These are phyloP conservation scores for Lepus europaeus DNA, from an alignment of 2,113 vertebrate genomes.

Conservation along the genomic window DNA sequence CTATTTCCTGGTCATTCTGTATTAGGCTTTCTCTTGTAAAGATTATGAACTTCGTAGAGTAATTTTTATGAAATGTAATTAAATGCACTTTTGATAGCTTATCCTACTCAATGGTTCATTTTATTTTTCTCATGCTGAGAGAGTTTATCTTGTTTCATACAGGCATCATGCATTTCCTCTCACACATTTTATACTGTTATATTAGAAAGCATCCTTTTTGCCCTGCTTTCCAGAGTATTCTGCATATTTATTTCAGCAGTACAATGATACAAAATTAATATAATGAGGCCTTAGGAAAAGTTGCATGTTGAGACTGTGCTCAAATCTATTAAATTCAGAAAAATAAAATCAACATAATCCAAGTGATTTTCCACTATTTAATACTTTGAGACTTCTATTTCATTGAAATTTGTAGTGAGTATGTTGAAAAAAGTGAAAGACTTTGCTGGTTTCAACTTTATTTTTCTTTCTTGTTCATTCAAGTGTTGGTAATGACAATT, in stretches of 20 bases:
- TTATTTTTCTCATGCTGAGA: neutral
- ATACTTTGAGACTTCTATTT: constrained; percentile 5
- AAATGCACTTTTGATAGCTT: neutral
- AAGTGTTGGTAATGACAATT: neutral
- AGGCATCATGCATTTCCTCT: neutral
- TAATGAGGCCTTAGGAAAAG: neutral
- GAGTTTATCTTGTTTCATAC: neutral
- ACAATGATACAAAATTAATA: neutral
- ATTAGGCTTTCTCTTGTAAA: neutral
- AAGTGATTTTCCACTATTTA: neutral
- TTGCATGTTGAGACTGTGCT: neutral
- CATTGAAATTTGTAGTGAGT: neutral
- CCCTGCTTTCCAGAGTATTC: neutral
- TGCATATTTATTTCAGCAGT: neutral
- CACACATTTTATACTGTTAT: neutral
- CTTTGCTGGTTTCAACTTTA: neutral
- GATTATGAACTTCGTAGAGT: neutral
- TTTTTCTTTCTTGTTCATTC: neutral
- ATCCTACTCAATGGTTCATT: neutral
- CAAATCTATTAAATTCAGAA: neutral
- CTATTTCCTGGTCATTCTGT: neutral
- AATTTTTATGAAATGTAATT: neutral
- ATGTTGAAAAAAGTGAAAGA: neutral
- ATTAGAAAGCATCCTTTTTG: neutral
- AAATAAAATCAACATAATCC: neutral